Evolutionary conservation across 2,113 vertebrate species (phyloP), one percentile per base, ranked within the genome.

Genomic region (Lamprologus sp.): DNA sequence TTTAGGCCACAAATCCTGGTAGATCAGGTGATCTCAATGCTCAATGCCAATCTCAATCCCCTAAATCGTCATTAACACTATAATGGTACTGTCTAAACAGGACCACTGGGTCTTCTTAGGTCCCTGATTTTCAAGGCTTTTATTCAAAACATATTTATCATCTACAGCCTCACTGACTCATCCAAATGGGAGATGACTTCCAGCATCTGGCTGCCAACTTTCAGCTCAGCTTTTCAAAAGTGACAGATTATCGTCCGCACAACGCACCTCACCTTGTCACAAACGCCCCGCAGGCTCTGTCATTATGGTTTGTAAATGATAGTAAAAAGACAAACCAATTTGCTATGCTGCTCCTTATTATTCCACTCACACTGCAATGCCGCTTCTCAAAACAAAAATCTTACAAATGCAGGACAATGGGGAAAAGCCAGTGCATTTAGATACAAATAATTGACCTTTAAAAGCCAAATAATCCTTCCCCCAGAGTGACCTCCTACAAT

Each of bases 401-500:
- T 56, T 31, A 79, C 82, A 42, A 53, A 6, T 63, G 23, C 23
- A 17, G 65, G 49, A 35, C 60, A 47, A 51, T 11, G 9, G 35
- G 26, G n/a, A 14, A 23, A 83, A 84, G 53, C 28, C 19, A n/a
- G 51, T 2, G 21, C 49, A 80, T 85, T 75, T 81, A 84, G 84
- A 35, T 54, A 87, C 84, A 56, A 70, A 68, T 23, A 6, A 82
- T 15, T 83, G 63, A 81, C 79, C 84, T 75, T 90, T 40, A 35
- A 49, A 19, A 91, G 86, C 85, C 82, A 88, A 73, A 47, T 58
- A 56, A 83, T 60, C 68, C 54, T 86, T 85, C 35, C 42, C 83
- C 84, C 28, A 17, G 58, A 49, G 31, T 90, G 87, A 89, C 80
- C 87, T 88, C 85, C 63, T 83, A 73, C 85, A 82, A 28, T 85